Evolutionary conservation across 1,140 invertebrate genomes (phyloP), one percentile per base, ranked within the genome.

Genomic region (Caerostris extrusa): DNA sequence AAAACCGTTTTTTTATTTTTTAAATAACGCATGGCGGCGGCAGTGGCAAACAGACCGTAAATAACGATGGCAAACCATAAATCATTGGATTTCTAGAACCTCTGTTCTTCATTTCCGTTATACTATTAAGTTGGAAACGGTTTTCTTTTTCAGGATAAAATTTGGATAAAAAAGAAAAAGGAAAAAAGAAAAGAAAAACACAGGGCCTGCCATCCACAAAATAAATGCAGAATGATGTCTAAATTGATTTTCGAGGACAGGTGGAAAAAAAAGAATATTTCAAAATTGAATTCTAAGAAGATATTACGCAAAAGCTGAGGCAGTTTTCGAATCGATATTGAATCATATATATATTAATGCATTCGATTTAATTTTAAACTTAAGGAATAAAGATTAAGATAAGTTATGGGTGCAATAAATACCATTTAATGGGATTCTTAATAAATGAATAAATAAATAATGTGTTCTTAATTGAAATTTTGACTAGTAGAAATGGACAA

Each of bases 21-120:
- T 34, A 34, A 34, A 34, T 34, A 34, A 34, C 34, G 34, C 34
- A 34, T 34, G 34, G 34, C 34, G 34, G 34, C 34, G 34, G 61
- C 12, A 10, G 71, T 50, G 50, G 71, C 71, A 77, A 77, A 77
- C 71, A 77, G 71, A 77, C 71, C 71, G 71, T 77, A 77, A 77
- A 77, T 77, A 77, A 77, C 71, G 71, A 77, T 34, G 50, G 71
- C 71, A 77, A 77, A 77, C 71, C 71, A 77, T 77, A 77, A 77
- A 77, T 77, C 71, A 53, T 77, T 77, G 71, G 71, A 77, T 77
- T 77, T 77, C 71, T 50, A 10, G 71, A 77, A 77, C 71, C 71
- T 77, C 71, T 77, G 71, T 77, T 77, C 71, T 77, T 77, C 71
- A 77, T 77, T 77, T 77, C 71, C 71, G 71, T 77, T 77, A 77